Percentiles rank a stretch among this genome's conserved stretches.
These are phyloP conservation scores for Centropus unirufus DNA, from an alignment of 2,113 vertebrate genomes.

Conservation along the genomic window DNA sequence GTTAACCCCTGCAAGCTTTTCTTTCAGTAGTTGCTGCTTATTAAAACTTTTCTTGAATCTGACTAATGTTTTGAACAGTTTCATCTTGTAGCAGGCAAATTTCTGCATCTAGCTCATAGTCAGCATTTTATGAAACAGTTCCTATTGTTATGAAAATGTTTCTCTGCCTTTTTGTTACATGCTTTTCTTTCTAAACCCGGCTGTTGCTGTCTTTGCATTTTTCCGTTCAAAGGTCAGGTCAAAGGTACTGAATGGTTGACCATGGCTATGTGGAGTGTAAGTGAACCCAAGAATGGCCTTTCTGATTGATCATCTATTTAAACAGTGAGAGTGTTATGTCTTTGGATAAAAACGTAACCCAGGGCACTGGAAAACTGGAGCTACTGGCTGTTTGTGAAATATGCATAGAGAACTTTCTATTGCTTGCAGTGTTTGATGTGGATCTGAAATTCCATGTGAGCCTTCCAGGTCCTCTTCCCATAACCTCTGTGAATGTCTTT, in stretches of 20 bases:
- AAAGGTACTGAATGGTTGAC: slow-evolving; percentile 66
- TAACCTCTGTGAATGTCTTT: slow-evolving; percentile 34
- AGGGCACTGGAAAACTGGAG: slow-evolving; percentile 48
- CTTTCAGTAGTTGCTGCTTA: slow-evolving; percentile 50
- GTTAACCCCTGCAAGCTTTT: slow-evolving; percentile 33
- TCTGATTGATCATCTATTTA: slow-evolving; percentile 67
- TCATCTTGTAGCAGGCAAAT: background rate
- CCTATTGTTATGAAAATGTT: slow-evolving; percentile 73
- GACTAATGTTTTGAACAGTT: slow-evolving; percentile 11
- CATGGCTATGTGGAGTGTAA: slow-evolving; percentile 57
- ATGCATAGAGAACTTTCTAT: slow-evolving; percentile 63
- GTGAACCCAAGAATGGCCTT: slow-evolving; percentile 71
- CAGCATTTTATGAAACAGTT: slow-evolving; percentile 61
- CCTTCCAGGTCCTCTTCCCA: slow-evolving; percentile 63
- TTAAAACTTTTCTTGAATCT: slow-evolving; percentile 54
- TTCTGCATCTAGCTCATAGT: background rate
- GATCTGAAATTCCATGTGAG: slow-evolving; percentile 52
- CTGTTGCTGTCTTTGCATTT: slow-evolving; percentile 60
- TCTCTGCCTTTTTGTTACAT: slow-evolving; percentile 56
- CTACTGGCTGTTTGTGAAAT: slow-evolving; percentile 59
- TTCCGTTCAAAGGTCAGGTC: slow-evolving; percentile 67
- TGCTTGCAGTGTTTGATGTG: slow-evolving; percentile 58
- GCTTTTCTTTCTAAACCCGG: slow-evolving; percentile 53
- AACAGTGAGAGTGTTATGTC: slow-evolving; percentile 66
- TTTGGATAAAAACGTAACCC: slow-evolving; percentile 66